These are phyloP conservation scores for Periplaneta americana DNA, from an alignment of 1,140 invertebrate genomes.

Conservation along the genomic window DNA sequence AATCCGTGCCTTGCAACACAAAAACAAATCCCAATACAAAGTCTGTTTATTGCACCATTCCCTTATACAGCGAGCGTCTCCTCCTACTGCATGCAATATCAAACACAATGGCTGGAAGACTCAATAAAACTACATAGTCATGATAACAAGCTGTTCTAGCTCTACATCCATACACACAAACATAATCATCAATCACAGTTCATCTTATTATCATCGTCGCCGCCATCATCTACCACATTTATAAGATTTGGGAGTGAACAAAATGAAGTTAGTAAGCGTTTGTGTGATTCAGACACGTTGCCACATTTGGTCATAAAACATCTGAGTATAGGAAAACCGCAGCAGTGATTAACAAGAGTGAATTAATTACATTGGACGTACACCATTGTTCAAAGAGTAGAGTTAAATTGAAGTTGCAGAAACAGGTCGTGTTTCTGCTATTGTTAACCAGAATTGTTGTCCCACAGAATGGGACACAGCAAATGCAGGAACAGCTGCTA, in stretches of 20 bases:
- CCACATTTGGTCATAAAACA: neutral
- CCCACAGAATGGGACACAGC: neutral
- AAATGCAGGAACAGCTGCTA: neutral
- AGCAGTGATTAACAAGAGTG: neutral
- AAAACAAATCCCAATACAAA: conserved; percentile 3
- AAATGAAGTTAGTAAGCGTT: neutral
- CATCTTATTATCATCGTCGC: neutral
- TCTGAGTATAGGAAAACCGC: neutral
- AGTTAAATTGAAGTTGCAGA: neutral
- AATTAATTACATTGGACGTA: too few relatives aligned
- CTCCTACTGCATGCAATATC: neutral
- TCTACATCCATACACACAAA: neutral
- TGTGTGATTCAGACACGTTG: neutral
- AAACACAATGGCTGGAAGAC: neutral
- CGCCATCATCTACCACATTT: neutral
- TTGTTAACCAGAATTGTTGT: neutral
- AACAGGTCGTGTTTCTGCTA: neutral
- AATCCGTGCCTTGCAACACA: too few relatives aligned
- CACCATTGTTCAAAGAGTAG: too few relatives aligned
- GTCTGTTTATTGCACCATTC: conserved; percentile 9
- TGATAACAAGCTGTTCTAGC: neutral
- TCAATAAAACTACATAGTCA: neutral
- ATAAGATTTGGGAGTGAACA: neutral
- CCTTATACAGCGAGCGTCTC: neutral
- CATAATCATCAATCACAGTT: neutral